Evolutionary conservation across 2,113 vertebrate genomes (phyloP).

Genomic region (Sardina pilchardus): DNA sequence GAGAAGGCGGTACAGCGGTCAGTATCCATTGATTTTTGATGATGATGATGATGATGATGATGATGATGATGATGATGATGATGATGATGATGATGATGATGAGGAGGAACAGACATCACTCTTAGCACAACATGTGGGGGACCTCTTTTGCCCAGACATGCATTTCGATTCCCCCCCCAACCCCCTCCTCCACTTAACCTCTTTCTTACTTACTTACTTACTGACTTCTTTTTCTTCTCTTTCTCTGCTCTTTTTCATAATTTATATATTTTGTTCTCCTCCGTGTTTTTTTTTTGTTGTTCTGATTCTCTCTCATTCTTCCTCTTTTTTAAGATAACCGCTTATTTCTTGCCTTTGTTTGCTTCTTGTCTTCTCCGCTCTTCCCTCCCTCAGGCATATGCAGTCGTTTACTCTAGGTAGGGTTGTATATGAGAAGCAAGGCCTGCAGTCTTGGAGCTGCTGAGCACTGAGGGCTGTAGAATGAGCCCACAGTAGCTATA

Average conservation of each 20-base stretch:
- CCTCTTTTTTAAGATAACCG: constrained; percentile 39
- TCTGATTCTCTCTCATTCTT: constrained; percentile 54
- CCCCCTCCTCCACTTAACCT: neutral
- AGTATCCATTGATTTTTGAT: constrained; percentile 94
- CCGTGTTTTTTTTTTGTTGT: constrained; percentile 40
- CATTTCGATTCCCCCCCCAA: constrained; percentile 43
- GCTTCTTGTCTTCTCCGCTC: constrained; percentile 34
- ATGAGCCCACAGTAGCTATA: neutral
- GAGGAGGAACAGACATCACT: neutral
- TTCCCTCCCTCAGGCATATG: constrained; percentile 51
- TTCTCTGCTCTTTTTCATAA: constrained; percentile 44
- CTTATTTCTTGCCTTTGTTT: constrained; percentile 44
- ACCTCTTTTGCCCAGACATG: constrained; percentile 61
- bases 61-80: constrained; percentile 51
- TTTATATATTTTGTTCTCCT: neutral
- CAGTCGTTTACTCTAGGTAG: constrained; percentile 34
- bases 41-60: constrained; percentile 52
- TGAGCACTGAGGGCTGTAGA: constrained; percentile 31
- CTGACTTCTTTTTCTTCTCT: constrained; percentile 44
- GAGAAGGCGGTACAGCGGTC: constrained; percentile 99
- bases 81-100: constrained; percentile 62
- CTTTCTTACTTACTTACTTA: constrained; percentile 7
- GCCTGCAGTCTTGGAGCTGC: constrained; percentile 50
- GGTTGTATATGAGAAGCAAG: constrained; percentile 39
- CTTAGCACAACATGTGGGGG: constrained; percentile 46